phyloP scores from a whole-genome alignment of 1,140 invertebrate genomes.

The Drosophila santomea region DNA sequence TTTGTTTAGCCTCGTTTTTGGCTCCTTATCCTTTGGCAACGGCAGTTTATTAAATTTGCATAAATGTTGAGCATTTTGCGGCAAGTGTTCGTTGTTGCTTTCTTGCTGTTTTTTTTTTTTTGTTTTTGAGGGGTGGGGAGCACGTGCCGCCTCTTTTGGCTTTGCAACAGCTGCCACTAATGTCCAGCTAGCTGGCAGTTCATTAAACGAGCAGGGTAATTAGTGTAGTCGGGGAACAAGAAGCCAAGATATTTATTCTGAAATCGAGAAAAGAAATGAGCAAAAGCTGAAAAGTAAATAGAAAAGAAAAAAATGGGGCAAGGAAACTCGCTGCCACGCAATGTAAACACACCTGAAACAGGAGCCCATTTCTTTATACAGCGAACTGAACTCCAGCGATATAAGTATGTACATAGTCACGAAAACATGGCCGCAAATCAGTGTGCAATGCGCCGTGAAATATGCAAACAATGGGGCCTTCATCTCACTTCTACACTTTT shows the following conservation, averaged over 20 bases:
- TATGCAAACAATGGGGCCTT: constrained; percentile 76
- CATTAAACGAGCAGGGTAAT: constrained; percentile 70
- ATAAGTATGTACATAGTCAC: constrained; percentile 18
- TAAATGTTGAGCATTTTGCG: constrained; percentile 71
- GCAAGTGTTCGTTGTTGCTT: constrained; percentile 45
- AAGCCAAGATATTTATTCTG: constrained; percentile 27
- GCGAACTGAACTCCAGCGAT: constrained; percentile 42
- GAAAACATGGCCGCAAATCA: constrained; percentile 56
- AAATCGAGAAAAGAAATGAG: constrained; percentile 30
- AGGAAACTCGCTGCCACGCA: background rate
- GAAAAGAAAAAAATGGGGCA: background rate
- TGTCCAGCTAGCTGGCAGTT: constrained; percentile 66
- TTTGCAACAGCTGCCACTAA: constrained; percentile 63
- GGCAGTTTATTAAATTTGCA: constrained; percentile 80
- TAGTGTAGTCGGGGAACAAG: constrained; percentile 38
- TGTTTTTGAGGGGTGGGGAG: background rate
- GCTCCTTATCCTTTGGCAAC: constrained; percentile 24
- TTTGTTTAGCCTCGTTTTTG: constrained; percentile 42
- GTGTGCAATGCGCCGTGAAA: constrained; percentile 78
- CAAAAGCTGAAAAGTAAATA: constrained; percentile 28
- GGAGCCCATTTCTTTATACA: constrained; percentile 15
- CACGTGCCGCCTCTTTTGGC: constrained; percentile 33
- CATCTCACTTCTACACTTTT: background rate
- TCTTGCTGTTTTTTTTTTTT: constrained; percentile 5
- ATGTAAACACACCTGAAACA: constrained; percentile 33